Conservation (phyloP, 2,797 vertebrate genomes). For the Peromyscus attwateri region DNA sequence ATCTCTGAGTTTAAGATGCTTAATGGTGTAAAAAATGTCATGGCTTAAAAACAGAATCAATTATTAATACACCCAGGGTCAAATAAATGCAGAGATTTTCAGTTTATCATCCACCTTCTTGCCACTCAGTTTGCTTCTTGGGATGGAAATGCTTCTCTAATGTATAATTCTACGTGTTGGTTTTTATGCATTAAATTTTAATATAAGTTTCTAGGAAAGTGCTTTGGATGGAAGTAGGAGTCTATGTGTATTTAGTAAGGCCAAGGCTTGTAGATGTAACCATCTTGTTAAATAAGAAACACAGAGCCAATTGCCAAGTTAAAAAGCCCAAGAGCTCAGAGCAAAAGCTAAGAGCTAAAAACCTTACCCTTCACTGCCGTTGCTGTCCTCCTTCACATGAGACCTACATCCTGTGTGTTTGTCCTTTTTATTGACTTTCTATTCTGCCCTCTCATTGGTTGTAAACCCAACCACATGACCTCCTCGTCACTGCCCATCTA, state of each 20-base stretch:
- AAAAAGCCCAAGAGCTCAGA: no score
- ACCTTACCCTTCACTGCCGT: no score
- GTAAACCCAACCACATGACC: no score
- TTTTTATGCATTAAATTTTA: background rate
- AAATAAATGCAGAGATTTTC: conserved; percentile 25
- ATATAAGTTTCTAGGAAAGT: background rate
- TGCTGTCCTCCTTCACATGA: no score
- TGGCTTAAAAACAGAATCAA: background rate
- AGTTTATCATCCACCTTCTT: background rate
- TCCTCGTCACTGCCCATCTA: no score
- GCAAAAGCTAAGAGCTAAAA: no score
- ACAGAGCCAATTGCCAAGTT: no score
- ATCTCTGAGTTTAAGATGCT: background rate
- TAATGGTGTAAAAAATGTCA: background rate
- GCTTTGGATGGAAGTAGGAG: background rate
- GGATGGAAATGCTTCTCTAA: background rate
- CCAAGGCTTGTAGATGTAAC: background rate
- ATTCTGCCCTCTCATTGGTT: no score
- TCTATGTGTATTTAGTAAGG: background rate
- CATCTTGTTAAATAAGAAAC: no score
- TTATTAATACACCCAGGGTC: background rate
- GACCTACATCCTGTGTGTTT: no score
- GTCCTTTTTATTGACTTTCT: no score
- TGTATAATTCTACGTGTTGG: background rate
- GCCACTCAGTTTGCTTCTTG: background rate